Evolutionary conservation across 2,113 vertebrate species (phyloP).

Genomic region (Labeo rohita): DNA sequence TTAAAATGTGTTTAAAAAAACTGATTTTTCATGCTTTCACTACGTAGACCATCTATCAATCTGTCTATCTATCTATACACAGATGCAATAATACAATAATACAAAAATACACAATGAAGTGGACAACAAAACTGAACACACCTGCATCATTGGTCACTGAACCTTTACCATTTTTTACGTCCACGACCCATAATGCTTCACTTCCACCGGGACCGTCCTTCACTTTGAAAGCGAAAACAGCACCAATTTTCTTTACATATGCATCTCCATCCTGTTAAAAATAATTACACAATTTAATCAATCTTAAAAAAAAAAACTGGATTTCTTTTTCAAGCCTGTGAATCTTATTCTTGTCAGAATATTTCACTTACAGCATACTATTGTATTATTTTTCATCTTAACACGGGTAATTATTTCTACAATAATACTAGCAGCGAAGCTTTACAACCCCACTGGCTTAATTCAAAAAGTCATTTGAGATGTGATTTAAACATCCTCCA

Average conservation of each 20-base stretch:
- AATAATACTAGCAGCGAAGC: not conserved
- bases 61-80: too few relatives aligned
- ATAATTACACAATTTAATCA: not conserved
- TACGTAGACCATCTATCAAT: not conserved
- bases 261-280: slow-evolving; percentile 85
- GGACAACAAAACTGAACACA: slow-evolving; percentile 62
- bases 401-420: not conserved
- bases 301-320: not conserved
- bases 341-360: not conserved
- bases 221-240: slow-evolving; percentile 92
- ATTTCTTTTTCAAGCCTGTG: not conserved
- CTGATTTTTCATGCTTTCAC: not conserved
- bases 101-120: not conserved
- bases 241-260: slow-evolving; percentile 90
- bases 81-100: not conserved
- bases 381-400: not conserved
- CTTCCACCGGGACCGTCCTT: slow-evolving; percentile 88
- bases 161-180: slow-evolving; percentile 90
- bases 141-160: slow-evolving; percentile 84
- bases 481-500: not conserved
- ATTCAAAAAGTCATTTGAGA: not conserved
- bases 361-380: not conserved
- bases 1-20: not conserved
- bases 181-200: slow-evolving; percentile 90
- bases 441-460: not conserved